Percentiles rank a stretch among this genome's conserved stretches.
Conservation (phyloP, 2,888 invertebrate species). For the Drosophila kuntzei region DNA sequence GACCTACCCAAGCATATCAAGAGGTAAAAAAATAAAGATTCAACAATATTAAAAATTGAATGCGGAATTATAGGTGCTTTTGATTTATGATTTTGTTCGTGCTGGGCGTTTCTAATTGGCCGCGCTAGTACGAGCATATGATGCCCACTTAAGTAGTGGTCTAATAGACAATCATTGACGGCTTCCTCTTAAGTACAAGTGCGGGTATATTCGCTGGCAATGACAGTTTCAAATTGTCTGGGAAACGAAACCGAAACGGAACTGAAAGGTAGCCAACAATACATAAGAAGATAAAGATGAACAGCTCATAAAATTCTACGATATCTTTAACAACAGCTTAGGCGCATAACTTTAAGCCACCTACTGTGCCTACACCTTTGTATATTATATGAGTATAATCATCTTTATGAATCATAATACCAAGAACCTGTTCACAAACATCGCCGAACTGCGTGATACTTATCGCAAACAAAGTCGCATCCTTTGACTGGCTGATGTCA, state of each 20-base stretch:
- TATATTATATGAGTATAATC: slow-evolving; percentile 5
- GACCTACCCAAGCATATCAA: slow-evolving; percentile 47
- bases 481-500: slow-evolving; percentile 68
- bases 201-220: slow-evolving; percentile 25
- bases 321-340: slow-evolving; percentile 25
- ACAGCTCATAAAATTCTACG: slow-evolving; percentile 21
- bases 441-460: slow-evolving; percentile 12
- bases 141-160: slow-evolving; percentile 64
- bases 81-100: slow-evolving; percentile 48
- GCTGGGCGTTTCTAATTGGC: slow-evolving; percentile 73
- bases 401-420: slow-evolving; percentile 28
- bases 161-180: slow-evolving; percentile 53
- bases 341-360: slow-evolving; percentile 19
- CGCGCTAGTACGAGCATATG: slow-evolving; percentile 28
- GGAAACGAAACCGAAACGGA: slow-evolving; percentile 38
- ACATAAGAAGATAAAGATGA: slow-evolving; percentile 1
- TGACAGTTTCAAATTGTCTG: slow-evolving; percentile 35
- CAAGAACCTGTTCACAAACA: slow-evolving; percentile 31
- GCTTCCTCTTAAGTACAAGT: slow-evolving; percentile 33
- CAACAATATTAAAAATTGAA: slow-evolving; percentile 24
- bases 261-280: slow-evolving; percentile 35
- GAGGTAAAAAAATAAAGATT: slow-evolving; percentile 1
- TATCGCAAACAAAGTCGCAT: slow-evolving; percentile 35
- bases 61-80: slow-evolving; percentile 65
- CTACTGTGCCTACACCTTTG: slow-evolving; percentile 14